These are phyloP conservation scores for Hyles lineata DNA, from an alignment of 2,888 invertebrate genomes.

Conservation along the genomic window DNA sequence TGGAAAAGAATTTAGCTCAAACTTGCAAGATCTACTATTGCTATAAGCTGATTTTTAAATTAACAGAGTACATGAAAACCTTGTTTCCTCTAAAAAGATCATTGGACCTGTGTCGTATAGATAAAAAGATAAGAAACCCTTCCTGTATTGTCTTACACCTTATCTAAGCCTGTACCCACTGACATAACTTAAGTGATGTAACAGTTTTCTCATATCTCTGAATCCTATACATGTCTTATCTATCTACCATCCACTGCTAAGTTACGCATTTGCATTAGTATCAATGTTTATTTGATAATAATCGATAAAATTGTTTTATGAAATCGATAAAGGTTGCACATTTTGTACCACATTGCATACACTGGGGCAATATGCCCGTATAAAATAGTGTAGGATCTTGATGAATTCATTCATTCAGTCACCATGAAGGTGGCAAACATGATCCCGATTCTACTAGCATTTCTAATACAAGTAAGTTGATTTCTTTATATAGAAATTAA, in stretches of 20 bases:
- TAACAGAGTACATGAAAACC: too few species aligned
- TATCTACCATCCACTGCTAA: slow-evolving; percentile 23
- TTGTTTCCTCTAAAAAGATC: background rate
- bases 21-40: too few species aligned
- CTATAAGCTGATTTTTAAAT: too few species aligned
- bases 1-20: too few species aligned
- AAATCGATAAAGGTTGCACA: slow-evolving; percentile 49
- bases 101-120: background rate
- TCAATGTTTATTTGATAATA: slow-evolving; percentile 24
- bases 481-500: background rate
- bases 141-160: background rate
- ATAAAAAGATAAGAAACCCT: slow-evolving; percentile 5
- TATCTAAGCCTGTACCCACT: slow-evolving; percentile 24
- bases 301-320: slow-evolving; percentile 31
- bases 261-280: slow-evolving; percentile 23
- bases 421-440: slow-evolving; percentile 59
- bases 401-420: slow-evolving; percentile 46
- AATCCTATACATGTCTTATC: slow-evolving; percentile 30
- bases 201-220: slow-evolving; percentile 10
- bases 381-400: slow-evolving; percentile 54
- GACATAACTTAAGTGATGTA: slow-evolving; percentile 32
- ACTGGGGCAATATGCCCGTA: slow-evolving; percentile 66
- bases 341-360: slow-evolving; percentile 43
- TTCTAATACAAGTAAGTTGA: slow-evolving; percentile 62
- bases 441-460: slow-evolving; percentile 57